Evolutionary conservation across 2,888 invertebrate genomes (phyloP), one percentile per base, ranked within the genome.

Genomic region (Eristalinus aeneus): DNA sequence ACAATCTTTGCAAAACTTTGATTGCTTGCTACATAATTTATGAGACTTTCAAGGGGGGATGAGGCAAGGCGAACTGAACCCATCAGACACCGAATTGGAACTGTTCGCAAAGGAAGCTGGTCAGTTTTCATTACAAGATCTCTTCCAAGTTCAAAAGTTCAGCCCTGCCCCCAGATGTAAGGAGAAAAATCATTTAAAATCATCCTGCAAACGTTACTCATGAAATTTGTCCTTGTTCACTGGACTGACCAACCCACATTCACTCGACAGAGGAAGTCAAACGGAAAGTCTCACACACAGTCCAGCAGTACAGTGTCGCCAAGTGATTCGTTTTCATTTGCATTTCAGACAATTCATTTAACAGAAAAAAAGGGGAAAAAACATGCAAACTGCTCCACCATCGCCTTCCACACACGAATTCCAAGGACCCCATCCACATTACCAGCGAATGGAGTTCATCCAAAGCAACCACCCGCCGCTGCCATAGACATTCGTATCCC

Each of bases 381-480:
- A n/a, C 46, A 46, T 46, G 6, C 46, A 46, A 39, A 39, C 39
- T 39, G 39, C 39, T 39, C n/a, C 5, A 5, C 39, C 12, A 8
- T 16, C 16, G n/a, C 16, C 46, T 16, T 31, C 10, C 27, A n/a
- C 67, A 27, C 11, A 54, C 22, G 34, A 34, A 34, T 36, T 20
- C 16, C 54, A 32, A 20, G 27, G 27, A 27, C 27, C 27, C 27
- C 27, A n/a, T n/a, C 27, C 27, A 27, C 27, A 72, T 64, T 72
- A 58, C 23, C 58, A 54, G 53, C 63, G 54, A 54, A 69, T 69
- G 67, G 75, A 65, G 72, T 61, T 79, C 79, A 79, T 73, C 72
- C 72, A 54, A 54, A 61, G 36, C 65, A 5, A 73, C 16, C 46
- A 46, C 5, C 12, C 39, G n/a, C 39, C n/a, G n/a, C 39, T 6